Evolutionary conservation across 2,888 invertebrate species (phyloP), one percentile per base, ranked within the genome.

Genomic region (Brachylomia viminalis): DNA sequence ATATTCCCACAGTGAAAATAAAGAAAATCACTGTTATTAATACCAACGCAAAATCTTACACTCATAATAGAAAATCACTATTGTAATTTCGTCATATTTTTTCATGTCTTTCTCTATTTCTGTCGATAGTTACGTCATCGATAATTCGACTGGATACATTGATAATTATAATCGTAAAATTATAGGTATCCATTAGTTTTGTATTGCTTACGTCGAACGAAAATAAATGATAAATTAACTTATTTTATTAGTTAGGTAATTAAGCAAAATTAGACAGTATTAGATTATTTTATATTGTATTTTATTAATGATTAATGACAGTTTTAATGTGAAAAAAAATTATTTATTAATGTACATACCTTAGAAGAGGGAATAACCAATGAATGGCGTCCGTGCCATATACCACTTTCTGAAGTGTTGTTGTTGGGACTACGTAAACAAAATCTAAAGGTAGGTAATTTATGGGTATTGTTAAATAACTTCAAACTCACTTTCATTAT

Each of bases 161-260:
- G n/a, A n/a, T n/a, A n/a, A n/a, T n/a, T 65, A 58, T 30, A 10
- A 30, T 58, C 70, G 38, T 77, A 42, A 42, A 77, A 77, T 77
- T 67, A n/a, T 75, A 72, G 45, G 42, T 65, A 72, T n/a, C 42
- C 27, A 56, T 65, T 65, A 76, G n/a, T 66, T 52, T 49, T 58
- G 65, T 80, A 80, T 67, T 80, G 70, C 70, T 80, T 77, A 68
- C 82, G 52, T 65, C 58, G 45, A 65, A 71, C 49, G 49, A 49
- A 8, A 8, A 49, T 49, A 7, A 49, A 17, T n/a, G n/a, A n/a
- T n/a, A n/a, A n/a, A n/a, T n/a, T n/a, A n/a, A n/a, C n/a, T n/a
- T n/a, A n/a, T n/a, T n/a, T n/a, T n/a, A n/a, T n/a, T n/a, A n/a
- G n/a, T n/a, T n/a, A n/a, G n/a, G n/a, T n/a, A n/a, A n/a, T n/a